These are phyloP conservation scores for Apis florea DNA, from an alignment of 1,140 invertebrate genomes.

Conservation along the genomic window DNA sequence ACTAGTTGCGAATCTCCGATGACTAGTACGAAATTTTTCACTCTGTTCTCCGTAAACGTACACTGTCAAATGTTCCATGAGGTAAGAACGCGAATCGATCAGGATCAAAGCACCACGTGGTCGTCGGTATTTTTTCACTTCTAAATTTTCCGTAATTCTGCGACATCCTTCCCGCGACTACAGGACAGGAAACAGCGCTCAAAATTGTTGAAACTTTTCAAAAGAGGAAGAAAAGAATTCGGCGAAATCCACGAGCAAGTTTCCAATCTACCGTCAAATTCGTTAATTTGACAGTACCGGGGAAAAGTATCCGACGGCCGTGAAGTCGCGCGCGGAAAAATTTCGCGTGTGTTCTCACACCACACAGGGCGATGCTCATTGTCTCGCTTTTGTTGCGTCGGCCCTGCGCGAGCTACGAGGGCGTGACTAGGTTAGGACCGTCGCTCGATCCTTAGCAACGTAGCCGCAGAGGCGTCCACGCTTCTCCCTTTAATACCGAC, in stretches of 20 bases:
- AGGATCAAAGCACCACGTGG: constrained; percentile 20
- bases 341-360: constrained; percentile 46
- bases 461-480: constrained; percentile 11
- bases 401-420: constrained; percentile 52
- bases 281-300: neutral
- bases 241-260: neutral
- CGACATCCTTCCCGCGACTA: neutral
- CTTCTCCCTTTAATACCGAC: neutral
- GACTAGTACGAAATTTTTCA: neutral
- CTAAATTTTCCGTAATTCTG: neutral
- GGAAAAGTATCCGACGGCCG: constrained; percentile 59
- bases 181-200: neutral
- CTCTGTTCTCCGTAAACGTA: neutral
- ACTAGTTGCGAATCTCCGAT: neutral
- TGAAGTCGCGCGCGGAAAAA: constrained; percentile 46
- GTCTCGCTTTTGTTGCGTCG: constrained; percentile 52
- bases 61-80: neutral
- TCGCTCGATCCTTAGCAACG: constrained; percentile 3
- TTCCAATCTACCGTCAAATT: neutral
- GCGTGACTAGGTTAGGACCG: constrained; percentile 48
- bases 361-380: constrained; percentile 44
- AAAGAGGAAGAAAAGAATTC: no score
- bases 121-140: constrained; percentile 10
- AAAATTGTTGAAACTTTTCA: neutral
- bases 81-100: neutral